Conservation (phyloP, 2,113 vertebrate species). For the Semicossyphus pulcher region DNA sequence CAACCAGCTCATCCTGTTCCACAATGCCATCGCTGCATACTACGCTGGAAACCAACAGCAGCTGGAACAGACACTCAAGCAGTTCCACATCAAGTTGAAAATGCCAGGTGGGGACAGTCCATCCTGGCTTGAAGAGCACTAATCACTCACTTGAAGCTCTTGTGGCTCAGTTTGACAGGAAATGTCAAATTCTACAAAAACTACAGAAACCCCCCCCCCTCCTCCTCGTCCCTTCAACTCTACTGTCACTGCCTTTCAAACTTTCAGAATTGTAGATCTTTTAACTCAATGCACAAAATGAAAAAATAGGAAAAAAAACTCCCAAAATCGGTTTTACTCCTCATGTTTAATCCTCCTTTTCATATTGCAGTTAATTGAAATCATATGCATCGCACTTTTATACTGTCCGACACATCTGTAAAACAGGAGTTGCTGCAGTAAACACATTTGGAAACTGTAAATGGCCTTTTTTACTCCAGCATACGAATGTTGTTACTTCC, state of each 20-base stretch:
- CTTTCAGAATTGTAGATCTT: conserved; percentile 54
- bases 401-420: conserved; percentile 49
- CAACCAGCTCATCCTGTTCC: conserved; percentile 98
- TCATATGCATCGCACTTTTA: conserved; percentile 75
- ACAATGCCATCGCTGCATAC: conserved; percentile 96
- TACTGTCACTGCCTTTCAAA: conserved; percentile 51
- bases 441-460: conserved; percentile 55
- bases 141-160: conserved; percentile 49
- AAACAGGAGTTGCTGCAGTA: conserved; percentile 50
- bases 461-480: conserved; percentile 64
- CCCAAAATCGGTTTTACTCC: conserved; percentile 31
- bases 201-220: conserved; percentile 39
- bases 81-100: conserved; percentile 99
- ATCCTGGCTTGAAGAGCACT: conserved; percentile 97
- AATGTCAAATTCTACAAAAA: conserved; percentile 45
- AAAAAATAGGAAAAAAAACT: background rate
- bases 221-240: conserved; percentile 13
- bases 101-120: conserved; percentile 92
- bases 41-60: conserved; percentile 98
- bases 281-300: conserved; percentile 42
- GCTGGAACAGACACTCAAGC: conserved; percentile 97
- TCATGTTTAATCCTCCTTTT: conserved; percentile 25
- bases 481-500: conserved; percentile 69
- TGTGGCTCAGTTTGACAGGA: conserved; percentile 42
- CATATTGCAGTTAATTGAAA: conserved; percentile 46